Evolutionary conservation across 1,140 invertebrate genomes (phyloP), one percentile per base, ranked within the genome.

Genomic region (Coptotermes formosanus): DNA sequence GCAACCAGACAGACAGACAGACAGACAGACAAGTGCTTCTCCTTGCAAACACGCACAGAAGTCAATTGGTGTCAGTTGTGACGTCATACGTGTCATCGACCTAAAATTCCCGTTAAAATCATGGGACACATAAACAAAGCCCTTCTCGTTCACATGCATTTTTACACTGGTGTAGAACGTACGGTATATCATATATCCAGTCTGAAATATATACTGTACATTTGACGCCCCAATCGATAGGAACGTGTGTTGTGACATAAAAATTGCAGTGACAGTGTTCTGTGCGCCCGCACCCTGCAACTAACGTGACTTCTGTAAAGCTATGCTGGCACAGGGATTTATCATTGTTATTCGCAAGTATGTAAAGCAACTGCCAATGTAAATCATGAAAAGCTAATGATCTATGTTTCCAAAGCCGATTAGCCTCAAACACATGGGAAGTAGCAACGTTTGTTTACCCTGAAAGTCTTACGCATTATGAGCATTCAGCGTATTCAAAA

Each of bases 321-420:
- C 21, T 64, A 19, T 21, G 19, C 59, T 30, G 64, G 16, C 12
- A 64, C 4, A 64, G 21, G 25, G 59, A 64, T 64, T 64, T 64
- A 75, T 75, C n/a, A 75, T 30, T 75, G 64, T 75, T 75, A 75
- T 30, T 75, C 64, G 64, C 64, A 75, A 25, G n/a, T 75, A 75
- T 25, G n/a, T n/a, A 30, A 75, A 75, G 64, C 64, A 75, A 75
- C 64, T 30, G 64, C 64, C 64, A 75, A 75, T 75, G n/a, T 75
- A 75, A 55, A 75, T 25, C 64, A 75, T 25, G 25, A 30, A 75
- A 75, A 75, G 25, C n/a, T 30, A 75, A 75, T 75, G n/a, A 75
- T 75, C 64, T 75, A 75, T 75, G 16, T 75, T 75, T 75, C 64
- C 64, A 75, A 75, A 75, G 64, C 64, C 64, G 64, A 75, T 75